Base-by-base conservation (phyloP, 2,888 invertebrate species). In the Magallana nippona region DNA sequence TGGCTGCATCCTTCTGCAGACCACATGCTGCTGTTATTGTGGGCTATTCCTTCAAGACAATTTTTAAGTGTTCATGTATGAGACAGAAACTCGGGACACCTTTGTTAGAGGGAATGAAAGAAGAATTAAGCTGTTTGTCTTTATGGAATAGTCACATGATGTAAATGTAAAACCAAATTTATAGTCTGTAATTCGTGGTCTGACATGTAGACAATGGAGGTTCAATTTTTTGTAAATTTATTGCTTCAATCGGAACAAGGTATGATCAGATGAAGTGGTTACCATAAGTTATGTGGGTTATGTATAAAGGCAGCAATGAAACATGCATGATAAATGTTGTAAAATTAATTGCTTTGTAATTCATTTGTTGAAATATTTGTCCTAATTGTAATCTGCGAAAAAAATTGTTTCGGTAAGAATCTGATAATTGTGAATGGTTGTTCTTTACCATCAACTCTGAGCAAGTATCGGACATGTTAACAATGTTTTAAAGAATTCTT, bases 11-110 rank as follows among this genome's bases (percentile, higher is more conserved):
- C 55, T 62, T 15, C 71, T 71, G 27, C 22, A 32, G 71, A 32
- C 71, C 71, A 27, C 15, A 27, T 32, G 81, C 62, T 62, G 60
- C 71, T 55, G 57, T 80, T 71, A 22, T 55, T 22, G 19, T 11
- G 56, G 63, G 55, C 63, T 55, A 32, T 81, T 71, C 71, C 63
- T 81, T 81, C 55, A 55, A 71, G 63, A 81, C 56, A 55, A 13
- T 56, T 79, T n/a, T 56, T 79, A 44, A 71, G 63, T 81, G 71
- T 71, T 71, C 27, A 13, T 71, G 71, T 71, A 32, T 32, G 71
- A 27, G 22, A 32, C 22, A 71, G 13, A 32, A 13, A 27, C 2
- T 71, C 22, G 5, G 13, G 13, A 71, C 32, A 32, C 13, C 32
- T 22, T 63, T 71, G 22, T 22, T 13, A 71, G 22, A 71, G 22